phyloP scores from a whole-genome alignment of 2,797 vertebrate genomes.

The Oceanodroma leucorhoa region DNA sequence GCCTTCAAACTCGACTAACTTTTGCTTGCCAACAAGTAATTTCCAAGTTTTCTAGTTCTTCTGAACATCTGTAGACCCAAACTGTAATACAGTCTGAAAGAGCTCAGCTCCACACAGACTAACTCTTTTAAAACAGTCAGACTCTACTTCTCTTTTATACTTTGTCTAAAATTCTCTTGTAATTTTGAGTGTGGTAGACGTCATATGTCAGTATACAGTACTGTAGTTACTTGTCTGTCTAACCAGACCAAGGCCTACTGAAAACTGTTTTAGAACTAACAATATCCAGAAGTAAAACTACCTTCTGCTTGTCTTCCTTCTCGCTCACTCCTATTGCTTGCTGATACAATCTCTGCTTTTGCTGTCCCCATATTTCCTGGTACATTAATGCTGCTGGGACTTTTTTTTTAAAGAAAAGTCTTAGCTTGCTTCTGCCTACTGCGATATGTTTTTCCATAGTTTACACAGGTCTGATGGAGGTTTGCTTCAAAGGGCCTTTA shows the following conservation, averaged over 20 bases:
- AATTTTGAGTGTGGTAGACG: not conserved
- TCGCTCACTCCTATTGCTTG: accelerated
- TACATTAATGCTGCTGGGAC: not conserved
- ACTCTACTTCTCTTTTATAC: not conserved
- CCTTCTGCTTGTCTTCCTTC: not conserved
- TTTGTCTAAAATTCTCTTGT: not conserved
- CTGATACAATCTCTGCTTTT: not conserved
- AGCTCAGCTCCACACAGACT: not conserved
- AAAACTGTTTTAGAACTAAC: not conserved
- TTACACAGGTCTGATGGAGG: not conserved
- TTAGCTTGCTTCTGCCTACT: not conserved
- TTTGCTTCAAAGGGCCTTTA: not conserved
- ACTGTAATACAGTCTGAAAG: not conserved
- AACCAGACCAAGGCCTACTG: not conserved
- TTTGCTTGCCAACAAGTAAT: not conserved
- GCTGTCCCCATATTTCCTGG: not conserved
- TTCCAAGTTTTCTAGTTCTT: not conserved
- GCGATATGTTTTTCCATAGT: not conserved
- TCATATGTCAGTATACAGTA: not conserved
- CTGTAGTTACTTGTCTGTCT: not conserved
- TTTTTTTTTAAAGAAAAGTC: not conserved
- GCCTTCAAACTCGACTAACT: not conserved
- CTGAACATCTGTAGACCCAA: not conserved
- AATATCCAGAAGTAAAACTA: not conserved
- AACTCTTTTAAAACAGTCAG: not conserved